Percentiles rank a stretch among this genome's conserved stretches.
phyloP scores from a whole-genome alignment of 1,140 invertebrate genomes.

The Ceratina australensis region DNA sequence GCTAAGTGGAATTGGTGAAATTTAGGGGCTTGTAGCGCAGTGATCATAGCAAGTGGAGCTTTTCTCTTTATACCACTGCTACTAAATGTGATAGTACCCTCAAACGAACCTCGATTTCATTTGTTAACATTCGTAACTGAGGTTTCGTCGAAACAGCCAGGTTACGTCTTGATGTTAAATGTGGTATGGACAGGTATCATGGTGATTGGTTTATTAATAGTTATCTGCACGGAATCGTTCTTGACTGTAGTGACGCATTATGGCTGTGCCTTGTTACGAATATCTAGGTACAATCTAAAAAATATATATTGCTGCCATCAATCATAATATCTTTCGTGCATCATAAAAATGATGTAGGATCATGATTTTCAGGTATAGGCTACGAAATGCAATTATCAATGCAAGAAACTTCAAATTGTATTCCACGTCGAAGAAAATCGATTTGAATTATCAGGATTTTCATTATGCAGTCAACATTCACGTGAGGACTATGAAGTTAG shows the following conservation, averaged over 20 bases:
- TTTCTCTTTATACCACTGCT: neutral
- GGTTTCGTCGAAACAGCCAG: neutral
- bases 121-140: neutral
- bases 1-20: neutral
- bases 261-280: neutral
- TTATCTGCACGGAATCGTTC: neutral
- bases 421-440: neutral
- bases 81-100: neutral
- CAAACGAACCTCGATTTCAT: neutral
- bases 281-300: neutral
- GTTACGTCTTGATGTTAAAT: neutral
- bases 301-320: neutral
- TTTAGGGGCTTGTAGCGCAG: accelerated
- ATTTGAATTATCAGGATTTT: neutral
- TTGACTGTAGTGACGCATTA: neutral
- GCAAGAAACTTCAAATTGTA: neutral
- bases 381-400: neutral
- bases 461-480: neutral
- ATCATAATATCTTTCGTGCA: too few species aligned
- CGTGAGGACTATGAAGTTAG: neutral
- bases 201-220: neutral
- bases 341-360: neutral
- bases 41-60: neutral
- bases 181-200: neutral
- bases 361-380: neutral